A percentile compares a stretch with the other conserved stretches of the same genome.
phyloP scores from a whole-genome alignment of 1,140 invertebrate species.

The Pemphigus obesinymphae region DNA sequence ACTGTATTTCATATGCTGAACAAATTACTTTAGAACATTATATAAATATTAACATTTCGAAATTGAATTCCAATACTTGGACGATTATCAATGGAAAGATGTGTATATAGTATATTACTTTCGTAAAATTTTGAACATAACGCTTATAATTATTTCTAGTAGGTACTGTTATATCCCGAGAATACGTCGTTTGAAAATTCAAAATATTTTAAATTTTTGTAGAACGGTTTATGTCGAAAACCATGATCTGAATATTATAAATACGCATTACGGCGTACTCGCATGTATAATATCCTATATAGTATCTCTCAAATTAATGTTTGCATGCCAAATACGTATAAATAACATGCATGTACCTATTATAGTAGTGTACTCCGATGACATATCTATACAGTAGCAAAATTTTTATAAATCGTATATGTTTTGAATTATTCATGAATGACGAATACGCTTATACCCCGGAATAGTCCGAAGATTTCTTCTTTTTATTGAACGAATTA shows the following conservation, averaged over 20 bases:
- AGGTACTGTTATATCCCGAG: too few species aligned
- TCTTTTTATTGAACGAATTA: too few species aligned
- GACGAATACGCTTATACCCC: neutral
- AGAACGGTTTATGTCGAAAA: too few species aligned
- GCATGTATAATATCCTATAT: neutral
- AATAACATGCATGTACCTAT: neutral
- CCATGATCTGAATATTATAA: too few species aligned
- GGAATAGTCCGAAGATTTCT: neutral
- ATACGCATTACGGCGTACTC: too few species aligned
- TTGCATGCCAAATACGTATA: neutral
- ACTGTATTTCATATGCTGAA: too few species aligned
- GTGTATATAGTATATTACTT: neutral
- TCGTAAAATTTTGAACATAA: neutral
- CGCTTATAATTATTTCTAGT: too few species aligned
- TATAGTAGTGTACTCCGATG: neutral
- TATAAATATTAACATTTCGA: neutral
- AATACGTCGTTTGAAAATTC: too few species aligned
- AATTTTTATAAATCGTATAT: neutral
- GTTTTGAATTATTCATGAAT: neutral
- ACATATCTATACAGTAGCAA: neutral
- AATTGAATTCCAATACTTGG: neutral
- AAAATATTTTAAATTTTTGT: too few species aligned
- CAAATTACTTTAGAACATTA: too few species aligned
- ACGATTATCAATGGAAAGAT: neutral
- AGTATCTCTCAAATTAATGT: neutral